These are phyloP conservation scores for Orchestia grillus DNA, from an alignment of 1,140 invertebrate genomes.

Conservation along the genomic window DNA sequence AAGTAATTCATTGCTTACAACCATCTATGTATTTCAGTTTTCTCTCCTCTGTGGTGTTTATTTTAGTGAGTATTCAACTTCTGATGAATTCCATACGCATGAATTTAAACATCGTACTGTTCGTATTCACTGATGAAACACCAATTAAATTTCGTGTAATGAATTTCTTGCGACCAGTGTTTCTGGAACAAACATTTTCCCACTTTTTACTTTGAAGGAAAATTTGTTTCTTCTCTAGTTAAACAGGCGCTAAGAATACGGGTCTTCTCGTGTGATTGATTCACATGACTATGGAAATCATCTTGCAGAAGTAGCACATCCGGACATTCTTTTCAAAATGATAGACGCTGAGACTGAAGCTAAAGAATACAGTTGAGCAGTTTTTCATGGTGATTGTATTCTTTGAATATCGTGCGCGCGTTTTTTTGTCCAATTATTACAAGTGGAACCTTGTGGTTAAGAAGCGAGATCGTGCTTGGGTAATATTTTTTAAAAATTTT, in stretches of 20 bases:
- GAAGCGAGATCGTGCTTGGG: background rate
- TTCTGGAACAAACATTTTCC: background rate
- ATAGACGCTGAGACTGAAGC: background rate
- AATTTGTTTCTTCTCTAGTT: background rate
- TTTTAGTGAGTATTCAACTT: no score
- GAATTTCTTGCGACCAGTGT: background rate
- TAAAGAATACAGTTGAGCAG: background rate
- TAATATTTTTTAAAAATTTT: background rate
- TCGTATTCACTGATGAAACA: background rate
- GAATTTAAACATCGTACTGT: background rate
- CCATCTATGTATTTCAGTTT: background rate
- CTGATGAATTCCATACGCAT: background rate
- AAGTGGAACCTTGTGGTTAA: background rate
- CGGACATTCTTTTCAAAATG: background rate
- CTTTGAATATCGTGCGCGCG: background rate
- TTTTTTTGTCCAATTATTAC: background rate
- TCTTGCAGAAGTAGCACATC: background rate
- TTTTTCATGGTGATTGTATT: background rate
- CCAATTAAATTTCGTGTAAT: background rate
- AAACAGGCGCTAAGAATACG: background rate
- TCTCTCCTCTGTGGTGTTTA: no score
- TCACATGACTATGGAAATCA: background rate
- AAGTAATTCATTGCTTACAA: background rate
- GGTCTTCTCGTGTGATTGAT: background rate
- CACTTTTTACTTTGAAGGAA: background rate